A percentile compares a stretch with the other conserved stretches of the same genome.
These are phyloP conservation scores for Dolichallabes microphthalmus DNA, from an alignment of 2,113 vertebrate genomes.

Conservation along the genomic window DNA sequence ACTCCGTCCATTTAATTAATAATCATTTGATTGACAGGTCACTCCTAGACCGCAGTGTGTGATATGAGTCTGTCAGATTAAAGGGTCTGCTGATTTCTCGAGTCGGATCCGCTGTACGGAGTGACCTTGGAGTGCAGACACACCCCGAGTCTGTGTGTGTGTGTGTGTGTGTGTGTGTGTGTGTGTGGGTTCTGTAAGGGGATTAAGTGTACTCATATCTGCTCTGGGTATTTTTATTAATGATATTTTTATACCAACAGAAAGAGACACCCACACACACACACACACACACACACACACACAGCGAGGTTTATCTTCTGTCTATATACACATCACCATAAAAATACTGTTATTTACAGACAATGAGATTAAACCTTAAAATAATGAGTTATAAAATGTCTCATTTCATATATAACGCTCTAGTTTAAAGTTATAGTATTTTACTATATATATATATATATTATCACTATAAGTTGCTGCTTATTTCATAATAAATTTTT, in stretches of 20 bases:
- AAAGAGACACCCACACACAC: background rate
- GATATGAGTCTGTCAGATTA: background rate
- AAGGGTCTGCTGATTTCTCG: background rate
- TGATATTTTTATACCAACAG: background rate
- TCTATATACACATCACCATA: background rate
- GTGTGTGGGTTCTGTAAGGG: slow-evolving; percentile 28
- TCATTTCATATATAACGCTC: too few species aligned
- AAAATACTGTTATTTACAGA: background rate
- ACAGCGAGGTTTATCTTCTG: background rate
- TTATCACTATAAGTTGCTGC: too few species aligned
- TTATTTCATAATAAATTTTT: background rate
- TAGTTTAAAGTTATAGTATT: too few species aligned
- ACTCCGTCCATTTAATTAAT: background rate
- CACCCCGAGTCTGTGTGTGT: background rate
- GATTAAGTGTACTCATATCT: slow-evolving; percentile 39
- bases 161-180: slow-evolving; percentile 27
- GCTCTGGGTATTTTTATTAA: slow-evolving; percentile 2
- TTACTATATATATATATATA: too few species aligned
- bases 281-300: slow-evolving; percentile 4
- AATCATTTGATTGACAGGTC: background rate
- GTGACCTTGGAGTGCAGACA: background rate
- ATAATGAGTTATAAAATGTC: too few species aligned
- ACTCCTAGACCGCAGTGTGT: background rate
- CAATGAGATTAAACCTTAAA: too few species aligned
- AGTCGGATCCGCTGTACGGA: background rate